Evolutionary conservation across 2,113 vertebrate genomes (phyloP).

Genomic region (Leucosticte australis): DNA sequence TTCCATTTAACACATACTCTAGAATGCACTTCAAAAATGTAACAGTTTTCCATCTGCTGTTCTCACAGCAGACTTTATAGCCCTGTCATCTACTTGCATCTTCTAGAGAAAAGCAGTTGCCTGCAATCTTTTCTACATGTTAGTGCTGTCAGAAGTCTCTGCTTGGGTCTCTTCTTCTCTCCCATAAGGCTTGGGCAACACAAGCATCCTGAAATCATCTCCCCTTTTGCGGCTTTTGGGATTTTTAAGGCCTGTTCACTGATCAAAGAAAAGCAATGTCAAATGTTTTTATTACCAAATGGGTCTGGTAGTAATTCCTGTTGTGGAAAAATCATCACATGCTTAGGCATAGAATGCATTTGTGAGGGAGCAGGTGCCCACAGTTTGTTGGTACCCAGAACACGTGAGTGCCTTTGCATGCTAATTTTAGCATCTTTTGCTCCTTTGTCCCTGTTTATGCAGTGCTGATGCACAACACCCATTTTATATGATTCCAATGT

Average conservation of each 20-base stretch:
- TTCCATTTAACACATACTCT: constrained; percentile 8
- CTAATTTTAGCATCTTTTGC: background rate
- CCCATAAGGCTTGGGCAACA: background rate
- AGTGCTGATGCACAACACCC: background rate
- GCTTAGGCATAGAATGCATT: background rate
- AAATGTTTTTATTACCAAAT: background rate
- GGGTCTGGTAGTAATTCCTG: background rate
- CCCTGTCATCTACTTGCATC: background rate
- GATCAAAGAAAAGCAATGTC: background rate
- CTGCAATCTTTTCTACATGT: background rate
- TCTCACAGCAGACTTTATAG: constrained; percentile 1
- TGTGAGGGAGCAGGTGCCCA: background rate
- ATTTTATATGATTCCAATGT: background rate
- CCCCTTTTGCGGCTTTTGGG: background rate
- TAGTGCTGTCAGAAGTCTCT: background rate
- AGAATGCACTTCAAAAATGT: background rate
- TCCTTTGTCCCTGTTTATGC: background rate
- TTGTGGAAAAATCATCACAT: background rate
- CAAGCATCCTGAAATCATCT: background rate
- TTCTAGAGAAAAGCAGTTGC: background rate
- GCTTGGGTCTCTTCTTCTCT: background rate
- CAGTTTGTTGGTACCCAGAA: background rate
- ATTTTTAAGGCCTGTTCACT: background rate
- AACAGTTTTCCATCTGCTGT: constrained; percentile 10
- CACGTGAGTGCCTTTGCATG: background rate